Base-by-base conservation (phyloP, 2,888 invertebrate species). In the Phorcus lineatus region DNA sequence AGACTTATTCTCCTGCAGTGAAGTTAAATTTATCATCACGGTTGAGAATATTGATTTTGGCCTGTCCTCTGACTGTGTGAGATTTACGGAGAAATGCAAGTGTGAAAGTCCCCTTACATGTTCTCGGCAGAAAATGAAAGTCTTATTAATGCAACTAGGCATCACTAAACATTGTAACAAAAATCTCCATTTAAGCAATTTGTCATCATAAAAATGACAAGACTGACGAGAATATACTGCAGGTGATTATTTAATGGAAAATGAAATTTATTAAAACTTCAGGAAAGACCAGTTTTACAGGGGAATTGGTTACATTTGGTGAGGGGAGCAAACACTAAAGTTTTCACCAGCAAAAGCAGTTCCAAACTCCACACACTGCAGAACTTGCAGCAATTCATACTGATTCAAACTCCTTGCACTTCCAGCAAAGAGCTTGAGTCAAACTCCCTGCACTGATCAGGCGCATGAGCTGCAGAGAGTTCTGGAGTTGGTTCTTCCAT, bases 131-230 rank as follows among this genome's bases (percentile, higher is more conserved):
- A 31, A 70, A 36, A 70, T 70, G 36, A 70, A 70, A 70, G 70
- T 36, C 70, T 31, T 70, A 70, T 70, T 70, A 70, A 70, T 36
- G 36, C 24, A 70, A 70, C 70, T 40, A 70, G 70, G 70, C 70
- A 11, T 70, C 40, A 36, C 31, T 70, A 70, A 70, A 36, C 62
- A 62, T 28, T 13, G 62, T 62, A 28, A 62, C 62, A 62, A 62
- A 62, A 62, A 24, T 24, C 24, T 16, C 16, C 62, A 62, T 62
- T 62, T 62, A 6, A 3, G 28, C 62, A 62, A 62, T n/a, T 62
- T 62, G 62, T 62, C 62, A 17, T 62, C 28, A 62, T 62, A 24
- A 24, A 62, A 62, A 62, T 28, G 62, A 62, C 62, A 62, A 11
- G 62, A 22, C 9, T 13, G 62, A 28, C 24, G 28, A 16, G 16